A percentile compares a stretch with the other conserved stretches of the same genome.
phyloP scores from a whole-genome alignment of 2,113 vertebrate species.

The Grantiella picta region DNA sequence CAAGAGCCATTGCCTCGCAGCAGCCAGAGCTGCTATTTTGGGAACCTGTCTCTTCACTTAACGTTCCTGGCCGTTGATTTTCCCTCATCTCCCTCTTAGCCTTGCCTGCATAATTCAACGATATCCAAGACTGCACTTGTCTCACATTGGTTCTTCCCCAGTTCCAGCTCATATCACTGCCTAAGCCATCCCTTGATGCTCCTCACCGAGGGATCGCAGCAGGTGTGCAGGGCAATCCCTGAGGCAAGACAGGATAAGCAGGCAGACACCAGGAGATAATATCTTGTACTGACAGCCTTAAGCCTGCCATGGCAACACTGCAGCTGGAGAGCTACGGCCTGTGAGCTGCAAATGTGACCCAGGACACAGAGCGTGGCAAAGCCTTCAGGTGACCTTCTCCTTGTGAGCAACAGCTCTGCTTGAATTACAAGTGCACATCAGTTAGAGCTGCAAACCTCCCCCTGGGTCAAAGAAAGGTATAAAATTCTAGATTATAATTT shows the following conservation, averaged over 20 bases:
- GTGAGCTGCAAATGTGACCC: background rate
- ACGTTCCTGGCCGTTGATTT: background rate
- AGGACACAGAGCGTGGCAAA: background rate
- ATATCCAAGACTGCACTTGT: background rate
- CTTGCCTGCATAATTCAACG: background rate
- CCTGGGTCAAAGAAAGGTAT: background rate
- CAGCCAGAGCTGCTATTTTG: conserved; percentile 26
- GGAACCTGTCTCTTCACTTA: conserved; percentile 46
- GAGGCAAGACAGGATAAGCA: background rate
- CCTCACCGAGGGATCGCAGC: background rate
- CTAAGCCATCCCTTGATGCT: background rate
- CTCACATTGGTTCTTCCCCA: background rate
- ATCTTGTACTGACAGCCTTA: background rate
- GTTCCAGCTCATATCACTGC: background rate
- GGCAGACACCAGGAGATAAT: background rate
- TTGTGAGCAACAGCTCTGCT: background rate
- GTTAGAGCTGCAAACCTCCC: background rate
- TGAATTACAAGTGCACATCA: background rate
- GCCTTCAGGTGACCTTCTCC: background rate
- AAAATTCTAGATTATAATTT: background rate
- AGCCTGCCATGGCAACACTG: background rate
- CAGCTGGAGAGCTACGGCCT: background rate
- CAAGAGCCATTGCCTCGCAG: background rate
- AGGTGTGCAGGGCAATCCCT: background rate
- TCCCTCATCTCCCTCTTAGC: conserved; percentile 10